Evolutionary conservation across 2,113 vertebrate genomes (phyloP).

Genomic region (Colius striatus): DNA sequence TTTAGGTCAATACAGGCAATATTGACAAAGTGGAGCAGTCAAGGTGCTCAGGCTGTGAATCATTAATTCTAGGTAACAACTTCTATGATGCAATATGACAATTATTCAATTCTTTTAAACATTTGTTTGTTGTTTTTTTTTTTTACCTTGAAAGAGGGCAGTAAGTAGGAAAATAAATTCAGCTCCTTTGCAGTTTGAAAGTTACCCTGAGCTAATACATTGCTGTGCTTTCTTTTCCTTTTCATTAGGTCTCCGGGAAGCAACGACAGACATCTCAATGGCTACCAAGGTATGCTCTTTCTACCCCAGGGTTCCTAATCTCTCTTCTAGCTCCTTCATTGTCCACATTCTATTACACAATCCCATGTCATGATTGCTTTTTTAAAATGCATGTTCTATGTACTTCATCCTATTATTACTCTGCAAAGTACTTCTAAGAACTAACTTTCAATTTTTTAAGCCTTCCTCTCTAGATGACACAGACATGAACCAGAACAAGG

Average conservation of each 20-base stretch:
- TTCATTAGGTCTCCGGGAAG: neutral
- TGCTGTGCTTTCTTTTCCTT: neutral
- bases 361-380: neutral
- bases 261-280: neutral
- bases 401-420: neutral
- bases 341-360: neutral
- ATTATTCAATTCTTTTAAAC: neutral
- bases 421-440: neutral
- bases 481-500: neutral
- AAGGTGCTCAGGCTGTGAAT: neutral
- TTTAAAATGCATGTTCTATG: neutral
- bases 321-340: neutral
- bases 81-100: neutral
- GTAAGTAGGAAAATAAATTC: neutral
- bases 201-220: neutral
- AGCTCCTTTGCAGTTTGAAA: neutral
- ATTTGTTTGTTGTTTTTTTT: neutral
- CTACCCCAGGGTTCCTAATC: neutral
- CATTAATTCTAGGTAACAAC: neutral
- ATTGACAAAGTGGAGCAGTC: neutral
- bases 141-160: neutral
- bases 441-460: neutral
- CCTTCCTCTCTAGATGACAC: neutral
- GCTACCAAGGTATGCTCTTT: neutral
- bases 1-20: neutral